These are phyloP conservation scores for Garrulus glandarius DNA, from an alignment of 2,797 vertebrate species.

Conservation along the genomic window DNA sequence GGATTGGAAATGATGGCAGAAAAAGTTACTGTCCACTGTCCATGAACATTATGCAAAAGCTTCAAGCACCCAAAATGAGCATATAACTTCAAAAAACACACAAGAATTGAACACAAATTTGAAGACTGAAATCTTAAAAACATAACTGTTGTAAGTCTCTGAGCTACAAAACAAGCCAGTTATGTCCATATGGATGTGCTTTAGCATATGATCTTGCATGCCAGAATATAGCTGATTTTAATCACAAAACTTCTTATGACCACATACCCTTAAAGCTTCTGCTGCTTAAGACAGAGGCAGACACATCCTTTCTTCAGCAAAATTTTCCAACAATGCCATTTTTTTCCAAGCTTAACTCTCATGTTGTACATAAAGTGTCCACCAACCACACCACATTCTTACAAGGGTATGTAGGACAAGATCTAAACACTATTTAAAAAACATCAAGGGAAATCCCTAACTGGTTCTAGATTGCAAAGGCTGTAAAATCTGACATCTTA, in stretches of 20 bases:
- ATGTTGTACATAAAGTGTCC: neutral
- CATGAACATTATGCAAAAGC: neutral
- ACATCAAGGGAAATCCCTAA: neutral
- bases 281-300: neutral
- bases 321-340: neutral
- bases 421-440: neutral
- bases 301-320: neutral
- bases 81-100: neutral
- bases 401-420: neutral
- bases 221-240: neutral
- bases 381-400: neutral
- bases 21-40: neutral
- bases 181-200: neutral
- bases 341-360: neutral
- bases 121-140: neutral
- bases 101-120: neutral
- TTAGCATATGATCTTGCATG: neutral
- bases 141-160: neutral
- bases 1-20: neutral
- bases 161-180: neutral
- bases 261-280: neutral
- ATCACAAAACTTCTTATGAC: neutral
- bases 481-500: neutral
- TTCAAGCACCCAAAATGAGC: neutral
- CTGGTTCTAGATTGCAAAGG: neutral